Percentiles rank a stretch among this genome's conserved stretches.
Conservation (phyloP, 2,888 invertebrate genomes). For the Eumerus sabulonum region DNA sequence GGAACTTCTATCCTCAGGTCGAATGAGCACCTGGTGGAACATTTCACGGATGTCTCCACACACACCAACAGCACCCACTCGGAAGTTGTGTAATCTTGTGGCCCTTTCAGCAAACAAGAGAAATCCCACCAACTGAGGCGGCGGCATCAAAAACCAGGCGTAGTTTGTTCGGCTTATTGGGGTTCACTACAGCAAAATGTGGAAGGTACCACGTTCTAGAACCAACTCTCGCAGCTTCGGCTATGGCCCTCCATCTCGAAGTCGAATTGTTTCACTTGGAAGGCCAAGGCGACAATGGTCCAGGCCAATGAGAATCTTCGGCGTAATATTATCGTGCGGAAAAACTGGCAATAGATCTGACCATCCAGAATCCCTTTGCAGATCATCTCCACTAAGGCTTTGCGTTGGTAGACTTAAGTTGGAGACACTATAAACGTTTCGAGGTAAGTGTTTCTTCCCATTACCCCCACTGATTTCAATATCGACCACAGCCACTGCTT, state of each 20-base stretch:
- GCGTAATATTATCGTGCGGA: slow-evolving; percentile 5
- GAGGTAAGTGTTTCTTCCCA: slow-evolving; percentile 11
- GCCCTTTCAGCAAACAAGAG: slow-evolving; percentile 56
- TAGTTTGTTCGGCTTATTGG: slow-evolving; percentile 46
- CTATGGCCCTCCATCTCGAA: slow-evolving; percentile 22
- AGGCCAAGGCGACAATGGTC: slow-evolving; percentile 51
- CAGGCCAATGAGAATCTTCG: slow-evolving; percentile 46
- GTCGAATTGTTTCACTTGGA: slow-evolving; percentile 20
- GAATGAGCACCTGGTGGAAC: slow-evolving; percentile 53
- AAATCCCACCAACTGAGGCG: slow-evolving; percentile 42
- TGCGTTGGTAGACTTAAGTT: slow-evolving; percentile 22
- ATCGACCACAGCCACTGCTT: slow-evolving; percentile 40
- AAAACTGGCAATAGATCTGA: neutral
- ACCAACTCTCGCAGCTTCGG: neutral
- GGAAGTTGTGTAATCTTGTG: slow-evolving; percentile 56
- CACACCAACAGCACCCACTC: slow-evolving; percentile 38
- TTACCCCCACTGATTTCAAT: slow-evolving; percentile 48
- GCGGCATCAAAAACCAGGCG: slow-evolving; percentile 61
- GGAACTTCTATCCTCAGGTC: slow-evolving; percentile 36
- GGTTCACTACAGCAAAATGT: slow-evolving; percentile 60
- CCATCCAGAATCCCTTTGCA: no score
- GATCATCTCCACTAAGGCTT: slow-evolving; percentile 13
- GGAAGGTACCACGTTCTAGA: slow-evolving; percentile 70
- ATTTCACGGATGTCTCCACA: slow-evolving; percentile 62
- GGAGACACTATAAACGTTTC: slow-evolving; percentile 26